Evolutionary conservation across 2,888 invertebrate genomes (phyloP).

Genomic region (Lycia hirtaria): DNA sequence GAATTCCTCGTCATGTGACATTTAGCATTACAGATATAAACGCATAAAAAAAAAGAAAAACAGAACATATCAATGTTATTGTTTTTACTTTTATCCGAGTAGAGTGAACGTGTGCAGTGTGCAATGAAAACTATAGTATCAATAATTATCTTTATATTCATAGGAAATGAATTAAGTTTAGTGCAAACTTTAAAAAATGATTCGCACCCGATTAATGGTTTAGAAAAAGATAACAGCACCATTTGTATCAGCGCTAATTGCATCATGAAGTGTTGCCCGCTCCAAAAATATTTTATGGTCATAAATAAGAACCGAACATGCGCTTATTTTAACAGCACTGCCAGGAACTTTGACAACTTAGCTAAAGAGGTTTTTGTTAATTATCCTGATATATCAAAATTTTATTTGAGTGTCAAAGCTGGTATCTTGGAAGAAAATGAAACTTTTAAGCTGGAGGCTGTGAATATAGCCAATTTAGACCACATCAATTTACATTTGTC

Average conservation of each 20-base stretch:
- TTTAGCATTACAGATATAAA: too few relatives aligned
- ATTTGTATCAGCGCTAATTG: background rate
- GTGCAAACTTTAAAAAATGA: background rate
- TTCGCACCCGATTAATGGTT: background rate
- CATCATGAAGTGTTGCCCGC: constrained; percentile 17
- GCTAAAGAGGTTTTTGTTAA: background rate
- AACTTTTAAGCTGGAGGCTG: background rate
- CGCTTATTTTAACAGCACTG: background rate
- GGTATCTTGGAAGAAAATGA: constrained; percentile 12
- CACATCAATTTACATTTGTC: constrained; percentile 17
- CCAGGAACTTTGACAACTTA: background rate
- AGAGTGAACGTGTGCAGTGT: background rate
- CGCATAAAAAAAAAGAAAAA: too few relatives aligned
- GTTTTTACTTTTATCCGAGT: too few relatives aligned
- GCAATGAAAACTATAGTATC: background rate
- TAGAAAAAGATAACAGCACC: background rate
- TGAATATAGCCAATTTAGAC: background rate
- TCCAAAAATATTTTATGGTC: background rate
- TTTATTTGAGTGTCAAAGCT: constrained; percentile 2
- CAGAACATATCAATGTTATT: too few relatives aligned
- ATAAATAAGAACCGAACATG: background rate
- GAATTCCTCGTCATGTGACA: too few relatives aligned
- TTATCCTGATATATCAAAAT: background rate
- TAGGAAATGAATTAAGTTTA: background rate
- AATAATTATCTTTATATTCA: background rate